Base-by-base conservation (phyloP, 2,888 invertebrate species). In the Pollenia amentaria region DNA sequence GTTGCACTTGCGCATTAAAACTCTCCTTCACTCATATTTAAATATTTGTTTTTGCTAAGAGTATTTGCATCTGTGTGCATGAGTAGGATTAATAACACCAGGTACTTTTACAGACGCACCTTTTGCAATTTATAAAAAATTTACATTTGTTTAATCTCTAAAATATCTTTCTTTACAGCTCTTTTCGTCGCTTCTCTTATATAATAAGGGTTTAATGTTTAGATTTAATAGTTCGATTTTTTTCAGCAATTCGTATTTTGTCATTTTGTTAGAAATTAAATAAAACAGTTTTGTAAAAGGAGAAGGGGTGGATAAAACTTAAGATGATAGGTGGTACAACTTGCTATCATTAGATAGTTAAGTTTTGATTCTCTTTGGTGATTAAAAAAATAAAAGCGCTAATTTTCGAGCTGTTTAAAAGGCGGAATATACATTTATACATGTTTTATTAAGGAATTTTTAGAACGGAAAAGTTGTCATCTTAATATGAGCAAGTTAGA, bases 1-100 rank as follows among this genome's bases (percentile, higher is more conserved):
- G 73, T 62, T 84, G 79, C 79, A 79, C 69, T 84, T 79, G 84
- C 73, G 69, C 75, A 53, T 51, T 48, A 18, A 53, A 79, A 55
- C 44, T 62, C 42, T 46, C 53, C 42, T 46, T 55, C 60, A 9
- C 12, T 65, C 29, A 6, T 6, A 29, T 29, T 1, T 65, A 65
- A 53, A 46, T 70, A 80, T 29, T 48, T 51, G 14, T 69, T 11
- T 10, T 44, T 4, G 18, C 29, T 6, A 29, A 29, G 29, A 29
- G 29, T 29, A 6, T 29, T 12, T 69, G 48, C 11, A 40, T 29
- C 1, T n/a, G 21, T 42, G 60, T 67, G 73, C 18, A 40, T 55
- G 60, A 62, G 70, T 51, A 7, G 51, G 57, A 65, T 81, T 53
- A 81, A 42, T 65, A 73, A 42, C 29, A 29, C 21, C 62, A 69